phyloP scores from a whole-genome alignment of 2,888 invertebrate species.

The Ernsta delagoae region DNA sequence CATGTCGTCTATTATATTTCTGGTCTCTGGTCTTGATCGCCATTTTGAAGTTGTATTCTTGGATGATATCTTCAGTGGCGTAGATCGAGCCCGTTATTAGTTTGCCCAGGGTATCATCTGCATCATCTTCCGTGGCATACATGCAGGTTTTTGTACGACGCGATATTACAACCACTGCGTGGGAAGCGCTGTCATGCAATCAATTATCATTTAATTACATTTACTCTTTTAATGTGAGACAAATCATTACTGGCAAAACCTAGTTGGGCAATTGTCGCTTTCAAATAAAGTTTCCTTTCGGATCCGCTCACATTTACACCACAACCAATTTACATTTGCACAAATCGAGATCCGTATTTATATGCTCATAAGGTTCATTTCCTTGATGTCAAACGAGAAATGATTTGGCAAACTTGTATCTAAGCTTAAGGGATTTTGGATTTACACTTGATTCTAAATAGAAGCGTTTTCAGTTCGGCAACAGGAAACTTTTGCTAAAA shows the following conservation, averaged over 20 bases:
- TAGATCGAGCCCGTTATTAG: no score
- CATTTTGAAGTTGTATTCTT: no score
- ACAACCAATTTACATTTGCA: constrained; percentile 31
- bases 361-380: constrained; percentile 29
- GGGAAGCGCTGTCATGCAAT: no score
- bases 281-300: constrained; percentile 71
- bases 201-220: background rate
- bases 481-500: constrained; percentile 66
- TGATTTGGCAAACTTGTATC: constrained; percentile 55
- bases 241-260: constrained; percentile 58
- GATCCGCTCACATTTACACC: constrained; percentile 62
- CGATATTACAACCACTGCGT: no score
- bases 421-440: constrained; percentile 78
- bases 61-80: no score
- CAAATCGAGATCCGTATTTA: constrained; percentile 1
- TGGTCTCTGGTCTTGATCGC: no score
- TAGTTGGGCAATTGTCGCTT: constrained; percentile 77
- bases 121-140: no score
- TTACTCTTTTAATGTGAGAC: constrained; percentile 4
- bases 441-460: constrained; percentile 77
- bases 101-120: no score
- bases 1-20: no score
- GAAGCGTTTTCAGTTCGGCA: constrained; percentile 69
- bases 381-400: background rate
- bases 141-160: no score